Base-by-base conservation (phyloP, 1,140 invertebrate genomes). In the Aradophagus sp. region DNA sequence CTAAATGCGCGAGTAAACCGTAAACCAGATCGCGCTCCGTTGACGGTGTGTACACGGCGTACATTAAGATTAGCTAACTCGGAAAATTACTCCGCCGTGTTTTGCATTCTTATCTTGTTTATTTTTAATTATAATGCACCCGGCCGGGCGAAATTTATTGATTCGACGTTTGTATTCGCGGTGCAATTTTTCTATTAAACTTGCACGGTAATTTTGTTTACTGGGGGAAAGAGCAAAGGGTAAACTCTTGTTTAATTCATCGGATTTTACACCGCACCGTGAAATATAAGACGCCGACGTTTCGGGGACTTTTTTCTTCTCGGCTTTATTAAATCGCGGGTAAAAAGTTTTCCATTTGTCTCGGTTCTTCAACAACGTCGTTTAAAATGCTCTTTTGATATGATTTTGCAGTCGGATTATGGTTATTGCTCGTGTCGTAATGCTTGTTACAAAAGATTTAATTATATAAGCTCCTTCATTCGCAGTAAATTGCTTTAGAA, bases 71-170 rank as follows among this genome's bases (percentile, higher is more conserved):
- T 48, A 65, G 34, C 50, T 29, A 36, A 45, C 34, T 31, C 26
- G 26, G 50, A 15, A 55, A 65, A 65, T 55, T 53, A 63, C 42
- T 55, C 55, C 48, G 55, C 48, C 17, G 34, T 38, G 32, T 55
- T 38, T 11, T 48, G 20, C 13, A 23, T 47, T 38, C 61, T 47
- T 19, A 12, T 39, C 17, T 15, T 47, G 48, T 47, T 65, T 65
- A 38, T 45, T 53, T 65, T 55, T 47, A 38, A 41, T 65, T 65
- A 41, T 48, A 48, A 55, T 17, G 34, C 13, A 1, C 13, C 16
- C n/a, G n/a, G n/a, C n/a, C 20, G 12, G 17, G 15, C 47, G 4
- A 63, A 52, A 38, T 45, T 31, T 59, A 48, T 48, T 59, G 16
- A 48, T 48, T 59, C 3, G 32, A 32, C n/a, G 32, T 47, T 39